These are phyloP conservation scores for Dromas ardeola DNA, from an alignment of 2,113 vertebrate genomes.

Conservation along the genomic window DNA sequence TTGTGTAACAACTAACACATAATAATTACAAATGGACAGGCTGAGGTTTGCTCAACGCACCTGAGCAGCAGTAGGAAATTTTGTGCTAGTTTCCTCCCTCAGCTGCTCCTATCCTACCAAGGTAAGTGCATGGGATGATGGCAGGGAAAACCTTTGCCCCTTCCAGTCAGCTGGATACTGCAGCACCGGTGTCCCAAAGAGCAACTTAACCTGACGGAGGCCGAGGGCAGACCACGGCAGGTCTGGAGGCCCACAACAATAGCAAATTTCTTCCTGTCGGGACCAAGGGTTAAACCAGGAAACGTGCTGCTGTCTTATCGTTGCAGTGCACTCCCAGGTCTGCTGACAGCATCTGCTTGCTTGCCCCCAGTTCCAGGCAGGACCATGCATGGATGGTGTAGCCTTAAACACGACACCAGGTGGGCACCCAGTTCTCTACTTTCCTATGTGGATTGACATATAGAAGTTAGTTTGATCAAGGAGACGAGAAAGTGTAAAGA, in stretches of 20 bases:
- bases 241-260: neutral
- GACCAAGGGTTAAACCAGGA: neutral
- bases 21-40: neutral
- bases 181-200: neutral
- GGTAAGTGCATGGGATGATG: neutral
- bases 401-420: neutral
- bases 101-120: neutral
- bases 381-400: fast-evolving
- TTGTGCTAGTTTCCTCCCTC: neutral
- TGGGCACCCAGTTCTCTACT: neutral
- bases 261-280: neutral
- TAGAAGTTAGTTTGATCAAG: neutral
- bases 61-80: neutral
- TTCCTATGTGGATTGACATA: neutral
- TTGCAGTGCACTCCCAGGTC: neutral
- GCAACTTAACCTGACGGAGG: neutral
- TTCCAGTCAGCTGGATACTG: neutral
- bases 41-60: neutral
- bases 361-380: neutral
- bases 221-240: neutral
- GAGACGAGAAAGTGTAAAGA: neutral
- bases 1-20: neutral
- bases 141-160: neutral
- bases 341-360: neutral
- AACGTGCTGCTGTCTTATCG: neutral